Conservation (phyloP, 2,888 invertebrate genomes). For the Allophyes oxyacanthae region DNA sequence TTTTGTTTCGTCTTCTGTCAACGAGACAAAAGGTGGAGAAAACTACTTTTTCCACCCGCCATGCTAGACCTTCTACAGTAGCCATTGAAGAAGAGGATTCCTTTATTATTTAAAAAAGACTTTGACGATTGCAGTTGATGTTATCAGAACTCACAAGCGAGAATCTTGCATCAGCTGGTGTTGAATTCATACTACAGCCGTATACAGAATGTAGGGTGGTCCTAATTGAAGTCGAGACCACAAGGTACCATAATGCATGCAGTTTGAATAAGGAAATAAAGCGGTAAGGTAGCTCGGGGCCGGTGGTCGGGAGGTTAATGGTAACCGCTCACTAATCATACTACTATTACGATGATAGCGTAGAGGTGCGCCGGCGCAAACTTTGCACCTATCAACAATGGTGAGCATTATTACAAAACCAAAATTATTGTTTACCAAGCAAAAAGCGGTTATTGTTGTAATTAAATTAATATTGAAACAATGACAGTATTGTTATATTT, state of each 20-base stretch:
- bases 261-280: conserved; percentile 58
- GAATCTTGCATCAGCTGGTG: no score
- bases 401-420: not conserved
- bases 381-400: conserved; percentile 57
- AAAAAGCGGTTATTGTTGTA: not conserved
- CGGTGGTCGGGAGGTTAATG: conserved; percentile 59
- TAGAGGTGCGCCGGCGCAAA: conserved; percentile 56
- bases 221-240: conserved; percentile 27
- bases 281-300: conserved; percentile 40
- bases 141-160: not conserved
- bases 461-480: conserved; percentile 18
- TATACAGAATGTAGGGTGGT: conserved; percentile 18
- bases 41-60: no score
- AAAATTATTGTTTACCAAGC: not conserved
- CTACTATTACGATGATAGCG: conserved; percentile 61
- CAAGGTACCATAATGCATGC: conserved; percentile 44
- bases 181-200: not conserved
- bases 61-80: no score
- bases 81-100: no score
- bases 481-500: conserved; percentile 8
- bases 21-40: no score
- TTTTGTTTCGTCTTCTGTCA: no score
- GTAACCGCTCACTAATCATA: conserved; percentile 56
- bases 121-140: not conserved
- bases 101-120: not conserved